Percentiles rank a stretch among this genome's conserved stretches.
phyloP scores from a whole-genome alignment of 2,888 invertebrate genomes.

The Yponomeuta evonymella region DNA sequence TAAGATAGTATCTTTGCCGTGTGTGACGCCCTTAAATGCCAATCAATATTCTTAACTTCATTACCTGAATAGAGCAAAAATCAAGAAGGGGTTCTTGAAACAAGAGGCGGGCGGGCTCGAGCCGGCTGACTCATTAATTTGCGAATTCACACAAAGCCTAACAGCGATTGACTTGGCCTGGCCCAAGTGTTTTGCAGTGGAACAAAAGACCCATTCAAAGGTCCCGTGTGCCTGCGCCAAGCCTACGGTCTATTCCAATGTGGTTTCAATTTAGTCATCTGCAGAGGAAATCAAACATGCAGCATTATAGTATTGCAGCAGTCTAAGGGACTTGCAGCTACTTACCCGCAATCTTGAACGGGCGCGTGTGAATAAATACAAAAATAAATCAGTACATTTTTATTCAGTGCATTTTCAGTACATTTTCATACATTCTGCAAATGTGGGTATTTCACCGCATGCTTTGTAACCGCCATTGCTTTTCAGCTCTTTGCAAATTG shows the following conservation, averaged over 20 bases:
- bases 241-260: neutral
- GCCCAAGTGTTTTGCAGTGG: slow-evolving; percentile 57
- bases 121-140: slow-evolving; percentile 65
- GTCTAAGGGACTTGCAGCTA: neutral
- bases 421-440: too few relatives aligned
- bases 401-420: too few relatives aligned
- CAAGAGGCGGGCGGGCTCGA: slow-evolving; percentile 45
- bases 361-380: too few relatives aligned
- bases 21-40: neutral
- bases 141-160: slow-evolving; percentile 58
- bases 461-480: too few relatives aligned
- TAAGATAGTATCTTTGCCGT: too few relatives aligned
- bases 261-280: neutral
- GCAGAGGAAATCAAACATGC: neutral
- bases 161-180: slow-evolving; percentile 61
- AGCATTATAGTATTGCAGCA: neutral
- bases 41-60: neutral
- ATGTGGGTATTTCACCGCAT: too few relatives aligned
- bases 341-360: neutral
- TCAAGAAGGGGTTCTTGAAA: slow-evolving; percentile 29
- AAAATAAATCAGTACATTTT: too few relatives aligned
- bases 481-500: too few relatives aligned
- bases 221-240: slow-evolving; percentile 11
- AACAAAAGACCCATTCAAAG: slow-evolving; percentile 67
- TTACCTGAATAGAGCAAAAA: slow-evolving; percentile 4